These are phyloP conservation scores for Mycogona germanica DNA, from an alignment of 2,888 invertebrate species.

Conservation along the genomic window DNA sequence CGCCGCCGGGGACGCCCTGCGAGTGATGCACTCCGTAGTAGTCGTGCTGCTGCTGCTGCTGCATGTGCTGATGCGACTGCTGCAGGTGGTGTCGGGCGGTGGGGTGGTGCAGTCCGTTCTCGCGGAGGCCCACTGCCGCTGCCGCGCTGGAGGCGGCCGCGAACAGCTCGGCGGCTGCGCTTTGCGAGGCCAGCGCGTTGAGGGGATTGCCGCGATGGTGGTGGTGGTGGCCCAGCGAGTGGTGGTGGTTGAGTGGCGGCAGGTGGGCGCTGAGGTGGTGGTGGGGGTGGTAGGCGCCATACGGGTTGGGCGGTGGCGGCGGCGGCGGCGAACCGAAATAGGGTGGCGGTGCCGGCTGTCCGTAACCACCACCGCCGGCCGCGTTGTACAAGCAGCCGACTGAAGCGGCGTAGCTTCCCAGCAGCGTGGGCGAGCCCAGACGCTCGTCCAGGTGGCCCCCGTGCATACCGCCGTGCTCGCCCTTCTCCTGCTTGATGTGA, in stretches of 20 bases:
- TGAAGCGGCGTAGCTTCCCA: constrained; percentile 9
- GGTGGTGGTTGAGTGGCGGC: constrained; percentile 24
- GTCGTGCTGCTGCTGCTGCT: constrained; percentile 47
- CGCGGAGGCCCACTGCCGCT: constrained; percentile 15
- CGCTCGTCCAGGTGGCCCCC: not conserved
- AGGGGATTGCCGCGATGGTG: not conserved
- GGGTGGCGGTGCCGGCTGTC: constrained; percentile 33
- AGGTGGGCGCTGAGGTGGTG: constrained; percentile 37
- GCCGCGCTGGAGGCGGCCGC: not conserved
- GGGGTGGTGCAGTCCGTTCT: constrained; percentile 25
- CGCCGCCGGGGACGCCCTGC: not conserved
- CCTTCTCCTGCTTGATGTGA: constrained; percentile 20
- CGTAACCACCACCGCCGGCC: constrained; percentile 12
- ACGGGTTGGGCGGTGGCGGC: constrained; percentile 25
- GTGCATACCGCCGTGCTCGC: too few species aligned
- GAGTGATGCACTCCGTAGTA: too few species aligned
- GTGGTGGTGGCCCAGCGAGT: not conserved
- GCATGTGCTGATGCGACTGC: constrained; percentile 48
- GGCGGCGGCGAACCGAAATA: constrained; percentile 24
- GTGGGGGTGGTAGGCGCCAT: constrained; percentile 33
- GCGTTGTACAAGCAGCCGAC: constrained; percentile 19
- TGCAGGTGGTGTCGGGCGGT: constrained; percentile 46
- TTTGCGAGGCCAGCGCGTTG: not conserved
- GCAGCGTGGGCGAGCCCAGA: constrained; percentile 4
- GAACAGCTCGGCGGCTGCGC: not conserved